phyloP scores from a whole-genome alignment of 2,113 vertebrate genomes.

The Notothenia rossii region DNA sequence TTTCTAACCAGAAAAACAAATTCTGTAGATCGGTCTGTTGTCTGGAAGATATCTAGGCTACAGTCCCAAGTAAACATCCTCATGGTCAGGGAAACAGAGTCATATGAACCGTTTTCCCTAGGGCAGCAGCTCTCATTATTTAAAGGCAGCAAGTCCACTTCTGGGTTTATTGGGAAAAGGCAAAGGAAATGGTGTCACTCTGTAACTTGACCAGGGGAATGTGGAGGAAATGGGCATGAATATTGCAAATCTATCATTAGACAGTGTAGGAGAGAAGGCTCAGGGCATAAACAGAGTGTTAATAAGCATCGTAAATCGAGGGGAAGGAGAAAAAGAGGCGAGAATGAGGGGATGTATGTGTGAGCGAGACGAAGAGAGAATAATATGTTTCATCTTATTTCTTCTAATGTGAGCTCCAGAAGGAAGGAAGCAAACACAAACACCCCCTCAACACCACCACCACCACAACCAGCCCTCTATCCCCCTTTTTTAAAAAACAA shows the following conservation, averaged over 20 bases:
- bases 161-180: slow-evolving; percentile 33
- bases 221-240: slow-evolving; percentile 62
- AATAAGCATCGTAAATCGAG: slow-evolving; percentile 77
- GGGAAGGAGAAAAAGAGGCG: slow-evolving; percentile 43
- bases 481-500: not conserved
- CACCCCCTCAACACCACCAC: not conserved
- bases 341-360: slow-evolving; percentile 17
- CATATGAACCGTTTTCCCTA: not conserved
- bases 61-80: slow-evolving; percentile 38
- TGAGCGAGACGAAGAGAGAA: slow-evolving; percentile 31
- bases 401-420: slow-evolving; percentile 2
- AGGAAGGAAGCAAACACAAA: not conserved
- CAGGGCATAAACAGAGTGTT: slow-evolving; percentile 76
- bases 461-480: not conserved
- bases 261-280: slow-evolving; percentile 67
- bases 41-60: slow-evolving; percentile 17
- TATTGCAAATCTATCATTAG: slow-evolving; percentile 78
- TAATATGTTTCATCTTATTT: slow-evolving; percentile 41
- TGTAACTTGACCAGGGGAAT: slow-evolving; percentile 61
- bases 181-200: slow-evolving; percentile 19
- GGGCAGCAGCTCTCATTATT: slow-evolving; percentile 27
- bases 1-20: slow-evolving; percentile 38
- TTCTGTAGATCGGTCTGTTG: slow-evolving; percentile 23
- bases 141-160: slow-evolving; percentile 47
- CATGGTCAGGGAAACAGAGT: not conserved